phyloP scores from a whole-genome alignment of 1,140 invertebrate species.

The Antheraea pernyi region DNA sequence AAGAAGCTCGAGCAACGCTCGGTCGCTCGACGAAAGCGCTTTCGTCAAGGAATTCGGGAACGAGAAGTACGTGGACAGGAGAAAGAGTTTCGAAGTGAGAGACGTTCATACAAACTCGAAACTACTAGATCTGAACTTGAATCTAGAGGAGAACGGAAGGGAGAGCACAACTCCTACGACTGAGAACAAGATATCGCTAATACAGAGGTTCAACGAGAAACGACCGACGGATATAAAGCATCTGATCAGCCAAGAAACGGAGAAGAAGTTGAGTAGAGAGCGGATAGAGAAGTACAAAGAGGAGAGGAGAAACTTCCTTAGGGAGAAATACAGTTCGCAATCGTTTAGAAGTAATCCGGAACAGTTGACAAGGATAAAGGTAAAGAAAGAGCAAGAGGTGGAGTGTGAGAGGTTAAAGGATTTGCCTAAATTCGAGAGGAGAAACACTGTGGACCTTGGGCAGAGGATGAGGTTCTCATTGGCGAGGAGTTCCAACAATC shows the following conservation, averaged over 20 bases:
- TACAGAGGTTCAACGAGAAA: constrained; percentile 75
- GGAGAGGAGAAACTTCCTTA: constrained; percentile 90
- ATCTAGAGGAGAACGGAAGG: constrained; percentile 54
- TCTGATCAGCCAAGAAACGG: constrained; percentile 72
- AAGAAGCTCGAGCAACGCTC: constrained; percentile 83
- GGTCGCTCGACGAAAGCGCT: constrained; percentile 86
- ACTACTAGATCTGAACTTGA: constrained; percentile 79
- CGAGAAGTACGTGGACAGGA: constrained; percentile 63
- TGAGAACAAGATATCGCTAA: constrained; percentile 80
- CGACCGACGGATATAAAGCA: constrained; percentile 69
- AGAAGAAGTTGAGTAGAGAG: constrained; percentile 83
- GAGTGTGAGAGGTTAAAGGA: constrained; percentile 50
- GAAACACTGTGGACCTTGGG: constrained; percentile 74
- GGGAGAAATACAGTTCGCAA: constrained; percentile 92
- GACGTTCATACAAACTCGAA: constrained; percentile 76
- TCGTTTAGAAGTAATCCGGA: constrained; percentile 83
- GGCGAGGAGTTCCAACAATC: constrained; percentile 55
- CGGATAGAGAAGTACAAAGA: constrained; percentile 95
- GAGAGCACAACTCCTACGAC: constrained; percentile 78
- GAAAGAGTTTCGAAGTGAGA: constrained; percentile 77
- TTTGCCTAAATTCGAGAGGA: constrained; percentile 64
- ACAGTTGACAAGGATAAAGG: constrained; percentile 59
- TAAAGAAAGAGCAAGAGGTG: constrained; percentile 60
- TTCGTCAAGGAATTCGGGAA: constrained; percentile 82
- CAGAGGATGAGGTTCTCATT: constrained; percentile 69